Evolutionary conservation across 2,113 vertebrate genomes (phyloP), one percentile per base, ranked within the genome.

Genomic region (Platichthys flesus): DNA sequence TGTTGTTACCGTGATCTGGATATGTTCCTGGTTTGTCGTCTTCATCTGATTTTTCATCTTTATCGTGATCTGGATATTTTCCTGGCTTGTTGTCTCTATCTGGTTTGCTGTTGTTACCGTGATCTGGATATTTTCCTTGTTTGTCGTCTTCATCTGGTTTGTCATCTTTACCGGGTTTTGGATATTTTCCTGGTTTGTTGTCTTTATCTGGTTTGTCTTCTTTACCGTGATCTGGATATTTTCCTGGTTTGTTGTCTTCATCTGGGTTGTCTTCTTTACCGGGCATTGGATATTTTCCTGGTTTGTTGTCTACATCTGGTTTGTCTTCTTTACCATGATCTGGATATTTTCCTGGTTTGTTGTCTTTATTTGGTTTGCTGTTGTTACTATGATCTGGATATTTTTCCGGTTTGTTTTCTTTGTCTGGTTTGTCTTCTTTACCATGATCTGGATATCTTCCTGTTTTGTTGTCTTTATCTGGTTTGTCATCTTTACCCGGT

Each of bases 1-100:
- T 14, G 1, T 9, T 0, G 0, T 54, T 3, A n/a, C 20, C 3
- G 21, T 1, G 9, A 0, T 54, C 2, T n/a, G 8, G 6, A 9
- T 40, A 9, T 40, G 12, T 40, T 40, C 37, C 37, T 40, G 18
- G 51, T 54, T 54, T n/a, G 20, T 54, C 9, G 6, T 54, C 52
- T 16, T 18, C 1, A 5, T 49, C 12, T 13, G 15, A 15, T 49
- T 16, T 49, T 14, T 6, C 5, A 1, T 28, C 5, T 0, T 52
- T 8, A 2, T 6, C 49, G 5, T 18, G 49, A 0, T 51, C 7
- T 20, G 5, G 5, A 3, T 18, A 7, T 7, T 51, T 20, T 51
- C 12, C 40, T 14, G 40, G 14, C 3, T 3, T 14, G 37, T 40
- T 40, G 37, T 40, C 37, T 40, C 10, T 40, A 40, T 40, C 8